Base-by-base conservation (phyloP, 2,797 vertebrate genomes). In the Chaetodon trifasciatus region DNA sequence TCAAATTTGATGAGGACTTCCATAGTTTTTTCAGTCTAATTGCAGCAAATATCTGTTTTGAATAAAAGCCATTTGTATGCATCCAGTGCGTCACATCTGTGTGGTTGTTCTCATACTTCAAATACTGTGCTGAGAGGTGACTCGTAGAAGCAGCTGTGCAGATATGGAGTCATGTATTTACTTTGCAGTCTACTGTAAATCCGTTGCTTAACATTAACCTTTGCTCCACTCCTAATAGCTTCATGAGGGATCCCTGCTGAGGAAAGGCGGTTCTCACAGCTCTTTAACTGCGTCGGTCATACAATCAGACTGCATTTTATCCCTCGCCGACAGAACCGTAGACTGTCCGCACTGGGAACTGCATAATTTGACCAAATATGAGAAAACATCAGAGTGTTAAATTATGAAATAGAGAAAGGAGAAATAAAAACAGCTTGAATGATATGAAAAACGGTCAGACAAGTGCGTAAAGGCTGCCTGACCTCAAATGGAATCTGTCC, bases 251-350 rank as follows among this genome's bases (percentile, higher is more conserved):
- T 84, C 76, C 56, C 78, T 50, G 78, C 52, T 23, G 66, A 65
- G 56, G 76, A 44, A 3, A 24, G 65, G 12, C 52, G 8, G 81
- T 86, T 93, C 92, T 86, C 87, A 90, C 87, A 86, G 88, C 87
- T 82, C 76, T 88, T 87, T 88, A 90, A 90, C 86, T 85, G 69
- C 77, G 1, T 64, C 42, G 32, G 82, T 63, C 72, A 62, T 73
- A 57, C 81, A 79, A 89, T 84, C 83, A 69, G 74, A 78, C 73
- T 58, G 57, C 79, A 85, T 91, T 91, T 92, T 85, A 93, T 92
- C 86, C 81, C 81, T 83, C 70, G 16, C 86, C 64, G 86, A 83
- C 83, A 80, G 73, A 78, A 74, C 49, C 16, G 24, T 7, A 55
- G 67, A 49, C 72, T 49, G 81, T 65, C 10, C 65, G 65, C 40